Base-by-base conservation (phyloP, 2,888 invertebrate genomes). In the Nomada flava region DNA sequence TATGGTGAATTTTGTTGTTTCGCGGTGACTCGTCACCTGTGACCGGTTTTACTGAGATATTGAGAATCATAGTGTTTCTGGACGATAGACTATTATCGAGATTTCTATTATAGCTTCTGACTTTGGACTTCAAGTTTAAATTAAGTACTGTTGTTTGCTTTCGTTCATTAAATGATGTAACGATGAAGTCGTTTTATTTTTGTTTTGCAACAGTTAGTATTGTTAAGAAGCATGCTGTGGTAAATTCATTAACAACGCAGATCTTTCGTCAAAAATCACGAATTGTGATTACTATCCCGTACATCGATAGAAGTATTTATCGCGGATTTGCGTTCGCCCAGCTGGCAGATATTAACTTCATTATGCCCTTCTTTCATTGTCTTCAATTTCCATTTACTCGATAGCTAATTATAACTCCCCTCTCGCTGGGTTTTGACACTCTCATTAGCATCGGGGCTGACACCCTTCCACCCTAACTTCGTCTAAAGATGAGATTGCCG, bases 361-460 rank as follows among this genome's bases (percentile, higher is more conserved):
- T 79, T 59, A 53, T 18, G n/a, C 36, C 36, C 63, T 63, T 68
- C 73, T 72, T 79, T 72, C 73, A 57, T 68, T 82, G 74, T 74
- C 74, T 79, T 70, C 80, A 57, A 70, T 74, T 81, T 76, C 63
- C 82, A 82, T 71, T 82, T 75, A 71, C 83, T 83, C 76, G 83
- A 84, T 87, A 86, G 86, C 84, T 89, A 89, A 90, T 90, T 79
- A 76, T 26, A 81, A 64, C 82, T 73, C 69, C 68, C 68, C 52
- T 59, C 72, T 73, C 18, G 62, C 53, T 47, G 79, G 74, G 82
- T 86, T 88, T 89, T 89, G 89, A 90, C 88, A 82, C 88, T 90
- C 85, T 89, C 87, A 89, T 90, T 89, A 90, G 76, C 79, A 70
- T 76, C 74, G 44, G 53, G 62, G 26, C 36, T 44, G 64, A 55